Percentiles rank a stretch among this genome's conserved stretches.
Evolutionary conservation across 1,140 invertebrate species (phyloP).

Genomic region (Drosophila erecta): DNA sequence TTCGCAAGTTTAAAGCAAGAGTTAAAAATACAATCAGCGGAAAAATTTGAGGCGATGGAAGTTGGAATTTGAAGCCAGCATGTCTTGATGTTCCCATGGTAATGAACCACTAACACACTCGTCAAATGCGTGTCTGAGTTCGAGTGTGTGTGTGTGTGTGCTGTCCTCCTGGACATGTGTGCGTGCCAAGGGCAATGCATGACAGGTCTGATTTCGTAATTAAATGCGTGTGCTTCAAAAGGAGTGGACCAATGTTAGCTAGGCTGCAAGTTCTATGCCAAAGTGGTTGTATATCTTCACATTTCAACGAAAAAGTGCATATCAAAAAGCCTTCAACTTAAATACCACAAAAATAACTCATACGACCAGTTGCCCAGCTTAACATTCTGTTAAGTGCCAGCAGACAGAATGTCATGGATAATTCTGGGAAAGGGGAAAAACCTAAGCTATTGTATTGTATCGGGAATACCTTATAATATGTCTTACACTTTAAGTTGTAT

Average conservation of each 20-base stretch:
- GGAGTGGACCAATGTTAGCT: constrained; percentile 8
- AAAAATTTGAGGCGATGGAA: not conserved
- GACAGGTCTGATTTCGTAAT: constrained; percentile 59
- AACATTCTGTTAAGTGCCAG: not conserved
- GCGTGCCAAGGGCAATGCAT: constrained; percentile 36
- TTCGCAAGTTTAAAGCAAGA: not conserved
- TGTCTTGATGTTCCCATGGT: constrained; percentile 47
- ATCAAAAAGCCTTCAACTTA: not conserved
- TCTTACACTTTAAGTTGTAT: too few species aligned
- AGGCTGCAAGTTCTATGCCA: too few species aligned
- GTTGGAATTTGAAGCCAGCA: constrained; percentile 21
- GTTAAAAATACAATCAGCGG: constrained; percentile 22
- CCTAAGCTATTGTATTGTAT: too few species aligned
- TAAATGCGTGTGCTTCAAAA: constrained; percentile 34
- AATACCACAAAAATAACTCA: not conserved
- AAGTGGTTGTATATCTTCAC: too few species aligned
- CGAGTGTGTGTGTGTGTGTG: constrained; percentile 17
- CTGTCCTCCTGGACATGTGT: constrained; percentile 5
- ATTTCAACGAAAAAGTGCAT: not conserved
- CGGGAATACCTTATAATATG: too few species aligned
- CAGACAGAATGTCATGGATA: too few species aligned
- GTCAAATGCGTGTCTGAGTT: constrained; percentile 19
- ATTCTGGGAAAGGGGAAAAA: not conserved
- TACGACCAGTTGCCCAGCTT: not conserved
- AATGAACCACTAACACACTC: constrained; percentile 40